phyloP scores from a whole-genome alignment of 2,888 invertebrate genomes.

The Caenorhabditis sinica region DNA sequence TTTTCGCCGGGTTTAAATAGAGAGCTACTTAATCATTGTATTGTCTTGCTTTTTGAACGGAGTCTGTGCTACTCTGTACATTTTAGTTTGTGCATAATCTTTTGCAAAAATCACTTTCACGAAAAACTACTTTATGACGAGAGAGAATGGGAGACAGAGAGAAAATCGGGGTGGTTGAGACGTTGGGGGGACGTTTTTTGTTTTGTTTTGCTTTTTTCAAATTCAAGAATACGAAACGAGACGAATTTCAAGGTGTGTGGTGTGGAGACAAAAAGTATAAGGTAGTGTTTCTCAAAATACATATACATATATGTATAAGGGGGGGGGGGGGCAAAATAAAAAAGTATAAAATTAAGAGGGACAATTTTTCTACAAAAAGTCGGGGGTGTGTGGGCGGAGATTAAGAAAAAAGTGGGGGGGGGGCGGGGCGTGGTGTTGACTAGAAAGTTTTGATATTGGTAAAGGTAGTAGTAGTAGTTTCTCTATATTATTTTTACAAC shows the following conservation, averaged over 20 bases:
- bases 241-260: background rate
- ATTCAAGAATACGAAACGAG: background rate
- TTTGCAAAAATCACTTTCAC: too few species aligned
- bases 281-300: background rate
- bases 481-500: background rate
- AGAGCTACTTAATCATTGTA: too few species aligned
- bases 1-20: too few species aligned
- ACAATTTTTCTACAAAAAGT: background rate
- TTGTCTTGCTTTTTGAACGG: too few species aligned
- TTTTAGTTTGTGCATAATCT: too few species aligned
- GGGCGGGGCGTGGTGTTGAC: background rate
- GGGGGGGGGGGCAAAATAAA: background rate
- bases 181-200: background rate
- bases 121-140: slow-evolving; percentile 25
- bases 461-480: background rate
- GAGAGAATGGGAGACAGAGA: background rate
- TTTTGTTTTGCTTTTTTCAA: background rate
- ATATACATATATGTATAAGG: background rate
- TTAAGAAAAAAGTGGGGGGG: background rate
- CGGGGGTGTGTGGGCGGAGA: background rate
- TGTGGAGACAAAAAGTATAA: background rate
- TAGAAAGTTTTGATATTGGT: slow-evolving; percentile 3
- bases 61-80: too few species aligned
- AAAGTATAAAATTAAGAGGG: background rate
- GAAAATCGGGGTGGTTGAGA: background rate